Conservation (phyloP, 2,113 vertebrate species). For the Podarcis raffonei region DNA sequence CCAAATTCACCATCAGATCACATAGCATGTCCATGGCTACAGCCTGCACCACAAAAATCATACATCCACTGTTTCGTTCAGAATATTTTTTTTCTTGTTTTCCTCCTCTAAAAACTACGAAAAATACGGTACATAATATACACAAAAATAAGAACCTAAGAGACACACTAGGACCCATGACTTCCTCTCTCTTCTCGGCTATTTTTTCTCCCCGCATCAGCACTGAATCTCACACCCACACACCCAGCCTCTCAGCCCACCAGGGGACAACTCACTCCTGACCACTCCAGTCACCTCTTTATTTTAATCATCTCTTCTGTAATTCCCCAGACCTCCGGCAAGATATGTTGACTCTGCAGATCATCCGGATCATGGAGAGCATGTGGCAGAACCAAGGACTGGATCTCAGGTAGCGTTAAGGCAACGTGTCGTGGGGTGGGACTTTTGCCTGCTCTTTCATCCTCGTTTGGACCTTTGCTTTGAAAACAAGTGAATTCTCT, state of each 20-base stretch:
- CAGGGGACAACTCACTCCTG: too few species aligned
- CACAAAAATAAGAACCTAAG: too few species aligned
- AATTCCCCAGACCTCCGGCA: constrained; percentile 60
- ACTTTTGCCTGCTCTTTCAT: not conserved
- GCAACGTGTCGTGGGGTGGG: too few species aligned
- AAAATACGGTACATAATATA: too few species aligned
- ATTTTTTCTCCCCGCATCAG: too few species aligned
- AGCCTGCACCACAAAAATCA: too few species aligned
- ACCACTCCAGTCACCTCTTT: not conserved
- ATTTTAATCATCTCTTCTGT: not conserved
- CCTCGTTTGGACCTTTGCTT: not conserved
- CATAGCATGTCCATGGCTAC: too few species aligned
- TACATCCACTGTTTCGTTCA: too few species aligned
- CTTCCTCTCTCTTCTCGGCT: not conserved
- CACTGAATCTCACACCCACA: not conserved
- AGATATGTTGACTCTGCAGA: constrained; percentile 74
- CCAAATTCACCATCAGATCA: too few species aligned
- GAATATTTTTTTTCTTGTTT: too few species aligned
- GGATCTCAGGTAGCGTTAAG: constrained; percentile 59
- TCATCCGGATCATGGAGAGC: constrained; percentile 74
- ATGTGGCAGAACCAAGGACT: constrained; percentile 76
- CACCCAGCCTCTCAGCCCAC: not conserved
- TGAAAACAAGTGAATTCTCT: not conserved
- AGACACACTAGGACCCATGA: too few species aligned
- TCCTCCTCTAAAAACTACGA: too few species aligned